These are phyloP conservation scores for Hyposoter didymator DNA, from an alignment of 2,888 invertebrate species.

Conservation along the genomic window DNA sequence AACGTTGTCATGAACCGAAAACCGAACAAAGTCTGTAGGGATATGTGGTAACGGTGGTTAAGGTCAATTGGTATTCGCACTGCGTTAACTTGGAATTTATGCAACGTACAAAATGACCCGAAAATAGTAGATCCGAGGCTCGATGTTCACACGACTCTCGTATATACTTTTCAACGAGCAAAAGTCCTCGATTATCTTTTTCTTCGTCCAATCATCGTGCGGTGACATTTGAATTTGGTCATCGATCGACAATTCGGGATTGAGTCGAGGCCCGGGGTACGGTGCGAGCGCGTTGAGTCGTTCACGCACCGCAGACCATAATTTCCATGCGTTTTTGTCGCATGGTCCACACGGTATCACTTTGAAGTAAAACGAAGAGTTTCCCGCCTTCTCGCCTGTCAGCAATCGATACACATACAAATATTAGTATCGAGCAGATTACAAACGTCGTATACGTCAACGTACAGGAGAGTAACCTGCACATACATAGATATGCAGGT, in stretches of 20 bases:
- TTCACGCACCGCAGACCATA: not conserved
- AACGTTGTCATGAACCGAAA: conserved; percentile 8
- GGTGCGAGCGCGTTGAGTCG: not conserved
- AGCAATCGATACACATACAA: not conserved
- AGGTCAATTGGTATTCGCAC: not conserved
- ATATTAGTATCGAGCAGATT: conserved; percentile 4
- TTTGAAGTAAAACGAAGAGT: not conserved
- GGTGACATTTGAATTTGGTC: not conserved
- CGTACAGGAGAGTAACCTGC: conserved; percentile 14
- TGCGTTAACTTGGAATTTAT: conserved; percentile 1
- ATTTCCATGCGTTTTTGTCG: not conserved
- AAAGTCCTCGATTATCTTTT: not conserved
- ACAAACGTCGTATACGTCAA: conserved; percentile 26
- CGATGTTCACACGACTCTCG: not conserved
- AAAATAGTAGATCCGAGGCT: not conserved
- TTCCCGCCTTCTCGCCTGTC: not conserved
- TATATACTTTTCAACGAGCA: too few species aligned
- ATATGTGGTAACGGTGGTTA: conserved; percentile 31
- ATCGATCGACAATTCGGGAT: not conserved
- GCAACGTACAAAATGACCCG: not conserved
- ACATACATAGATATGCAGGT: conserved; percentile 11
- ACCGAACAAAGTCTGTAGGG: conserved; percentile 14
- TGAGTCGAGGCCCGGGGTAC: too few species aligned
- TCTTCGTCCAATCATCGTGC: not conserved
- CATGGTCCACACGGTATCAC: not conserved